Evolutionary conservation across 2,113 vertebrate genomes (phyloP), one percentile per base, ranked within the genome.

Genomic region (Cottus gobio): DNA sequence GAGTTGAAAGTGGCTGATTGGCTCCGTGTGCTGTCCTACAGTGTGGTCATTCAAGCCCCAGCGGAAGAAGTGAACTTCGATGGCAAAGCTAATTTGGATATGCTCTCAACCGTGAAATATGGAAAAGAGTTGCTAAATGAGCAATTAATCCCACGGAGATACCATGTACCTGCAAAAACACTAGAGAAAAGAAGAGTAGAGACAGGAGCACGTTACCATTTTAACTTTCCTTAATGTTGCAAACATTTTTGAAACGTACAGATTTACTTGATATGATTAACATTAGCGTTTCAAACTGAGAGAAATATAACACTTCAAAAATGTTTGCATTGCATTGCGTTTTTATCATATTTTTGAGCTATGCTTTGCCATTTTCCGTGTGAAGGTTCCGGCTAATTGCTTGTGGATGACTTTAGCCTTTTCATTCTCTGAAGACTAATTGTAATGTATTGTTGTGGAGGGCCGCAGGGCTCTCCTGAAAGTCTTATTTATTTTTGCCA

Each of bases 41-140:
- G 66, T 76, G 82, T 91, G 90, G 90, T 88, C 88, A 90, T 82
- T 88, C 83, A 46, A 82, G 85, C 87, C 87, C 91, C 84, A 76
- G 83, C 64, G 90, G 89, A 93, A 83, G 81, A 81, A 84, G 87
- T 87, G 89, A 91, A 92, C 90, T 87, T 87, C 83, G 87, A 93
- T 86, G 93, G 90, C 87, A 87, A 86, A 93, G 90, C 90, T 92
- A 93, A 94, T 93, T 93, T 93, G 92, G 89, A 89, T 87, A 88
- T 88, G 69, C 87, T 82, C 87, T 93, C 90, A 91, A 86, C 63
- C 91, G 88, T 94, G 93, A 92, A 91, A 93, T 93, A 92, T 92
- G 89, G 85, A 88, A 87, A 90, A 85, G 91, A 89, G 86, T 92
- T 90, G 85, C 91, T 93, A 93, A 92, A 93, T 93, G 87, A 91